Conservation (phyloP, 2,797 vertebrate genomes). For the Sarcophilus harrisii region DNA sequence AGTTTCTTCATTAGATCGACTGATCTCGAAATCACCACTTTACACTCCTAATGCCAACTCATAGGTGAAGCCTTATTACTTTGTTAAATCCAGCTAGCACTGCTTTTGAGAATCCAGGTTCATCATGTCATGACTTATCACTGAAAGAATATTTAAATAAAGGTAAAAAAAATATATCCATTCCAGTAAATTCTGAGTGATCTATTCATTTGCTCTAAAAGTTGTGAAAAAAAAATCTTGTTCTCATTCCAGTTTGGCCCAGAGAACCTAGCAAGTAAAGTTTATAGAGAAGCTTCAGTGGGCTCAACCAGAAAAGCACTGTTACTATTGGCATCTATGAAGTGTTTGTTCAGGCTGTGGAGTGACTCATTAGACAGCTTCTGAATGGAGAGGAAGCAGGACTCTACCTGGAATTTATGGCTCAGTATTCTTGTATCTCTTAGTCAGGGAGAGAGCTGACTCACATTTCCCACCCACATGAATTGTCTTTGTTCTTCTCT, state of each 20-base stretch:
- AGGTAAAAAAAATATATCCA: background rate
- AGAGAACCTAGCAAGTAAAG: background rate
- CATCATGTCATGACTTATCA: background rate
- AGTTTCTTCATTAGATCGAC: background rate
- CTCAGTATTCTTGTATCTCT: conserved; percentile 71
- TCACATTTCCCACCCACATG: conserved; percentile 78
- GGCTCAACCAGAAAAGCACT: background rate
- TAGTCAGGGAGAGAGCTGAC: conserved; percentile 79
- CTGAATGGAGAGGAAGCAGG: conserved; percentile 72
- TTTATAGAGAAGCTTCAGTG: background rate
- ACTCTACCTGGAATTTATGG: conserved; percentile 73
- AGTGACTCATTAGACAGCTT: conserved; percentile 67
- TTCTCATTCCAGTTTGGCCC: background rate
- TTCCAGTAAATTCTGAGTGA: background rate
- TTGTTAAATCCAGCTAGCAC: background rate
- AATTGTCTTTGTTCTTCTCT: conserved; percentile 81
- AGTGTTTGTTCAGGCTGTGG: conserved; percentile 37
- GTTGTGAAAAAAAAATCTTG: background rate
- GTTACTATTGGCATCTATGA: background rate
- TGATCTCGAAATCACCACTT: background rate
- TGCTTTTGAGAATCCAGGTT: background rate
- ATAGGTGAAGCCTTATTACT: background rate
- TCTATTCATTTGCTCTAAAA: conserved; percentile 11
- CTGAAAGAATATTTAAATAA: background rate
- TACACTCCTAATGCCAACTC: background rate